Evolutionary conservation across 2,797 vertebrate genomes (phyloP).

Genomic region (Myotis findleyi): DNA sequence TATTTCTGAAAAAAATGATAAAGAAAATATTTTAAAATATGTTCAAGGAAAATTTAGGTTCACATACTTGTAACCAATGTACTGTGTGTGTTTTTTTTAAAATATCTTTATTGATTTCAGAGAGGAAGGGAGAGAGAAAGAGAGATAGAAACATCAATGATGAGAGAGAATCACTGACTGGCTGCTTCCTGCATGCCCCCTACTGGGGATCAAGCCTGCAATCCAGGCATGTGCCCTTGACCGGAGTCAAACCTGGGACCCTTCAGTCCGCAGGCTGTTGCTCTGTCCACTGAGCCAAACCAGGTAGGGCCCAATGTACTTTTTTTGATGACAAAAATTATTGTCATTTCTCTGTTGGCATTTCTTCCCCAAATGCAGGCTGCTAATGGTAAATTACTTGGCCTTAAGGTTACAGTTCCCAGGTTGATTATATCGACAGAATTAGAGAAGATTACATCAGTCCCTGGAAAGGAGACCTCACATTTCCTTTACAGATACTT

Average conservation of each 20-base stretch:
- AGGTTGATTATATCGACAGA: constrained; percentile 45
- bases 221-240: too few relatives aligned
- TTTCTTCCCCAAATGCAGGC: constrained; percentile 9
- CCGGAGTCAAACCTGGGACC: too few relatives aligned
- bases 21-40: constrained; percentile 33
- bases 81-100: background rate
- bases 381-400: constrained; percentile 37
- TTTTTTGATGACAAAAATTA: constrained; percentile 16
- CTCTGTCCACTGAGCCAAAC: too few relatives aligned
- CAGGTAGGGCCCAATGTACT: background rate
- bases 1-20: constrained; percentile 28
- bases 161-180: too few relatives aligned
- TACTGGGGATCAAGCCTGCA: too few relatives aligned
- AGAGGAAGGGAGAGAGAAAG: too few relatives aligned
- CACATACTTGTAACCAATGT: background rate
- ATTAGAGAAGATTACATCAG: constrained; percentile 41
- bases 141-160: too few relatives aligned
- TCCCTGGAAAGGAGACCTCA: constrained; percentile 33
- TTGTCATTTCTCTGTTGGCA: background rate
- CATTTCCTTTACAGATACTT: constrained; percentile 50
- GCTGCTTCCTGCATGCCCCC: too few relatives aligned
- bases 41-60: constrained; percentile 11
- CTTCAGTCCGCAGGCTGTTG: too few relatives aligned
- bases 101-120: too few relatives aligned
- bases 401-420: constrained; percentile 52